These are phyloP conservation scores for Excalfactoria chinensis DNA, from an alignment of 2,113 vertebrate species.

Conservation along the genomic window DNA sequence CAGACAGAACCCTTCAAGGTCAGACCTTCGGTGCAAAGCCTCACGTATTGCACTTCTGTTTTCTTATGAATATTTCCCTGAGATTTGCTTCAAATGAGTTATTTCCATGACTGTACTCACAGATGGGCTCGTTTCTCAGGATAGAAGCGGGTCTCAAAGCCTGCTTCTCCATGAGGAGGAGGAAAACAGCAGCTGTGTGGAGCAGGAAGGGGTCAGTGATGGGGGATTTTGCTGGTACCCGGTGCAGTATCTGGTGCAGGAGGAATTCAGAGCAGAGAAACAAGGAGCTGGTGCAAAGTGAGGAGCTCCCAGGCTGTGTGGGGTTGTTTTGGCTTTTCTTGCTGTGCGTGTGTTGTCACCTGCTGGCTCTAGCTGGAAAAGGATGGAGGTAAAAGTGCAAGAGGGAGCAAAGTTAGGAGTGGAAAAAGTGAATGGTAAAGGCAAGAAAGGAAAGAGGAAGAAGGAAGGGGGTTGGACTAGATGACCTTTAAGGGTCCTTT, in stretches of 20 bases:
- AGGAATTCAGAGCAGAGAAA: neutral
- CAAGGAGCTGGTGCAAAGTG: neutral
- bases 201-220: neutral
- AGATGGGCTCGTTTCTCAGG: neutral
- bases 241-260: neutral
- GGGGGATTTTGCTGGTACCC: neutral
- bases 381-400: neutral
- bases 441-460: neutral
- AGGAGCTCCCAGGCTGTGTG: neutral
- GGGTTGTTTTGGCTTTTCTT: neutral
- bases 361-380: neutral
- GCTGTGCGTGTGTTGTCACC: neutral
- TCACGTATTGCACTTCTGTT: neutral
- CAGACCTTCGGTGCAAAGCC: neutral
- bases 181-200: neutral
- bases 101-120: slow-evolving; percentile 31
- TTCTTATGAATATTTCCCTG: neutral
- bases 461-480: neutral
- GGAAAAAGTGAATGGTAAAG: neutral
- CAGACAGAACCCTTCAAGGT: slow-evolving; percentile 35
- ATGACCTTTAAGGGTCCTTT: too few relatives aligned
- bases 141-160: slow-evolving; percentile 12
- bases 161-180: neutral
- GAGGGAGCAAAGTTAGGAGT: neutral
- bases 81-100: slow-evolving; percentile 19